Evolutionary conservation across 2,797 vertebrate species (phyloP).

Genomic region (Smutsia gigantea): DNA sequence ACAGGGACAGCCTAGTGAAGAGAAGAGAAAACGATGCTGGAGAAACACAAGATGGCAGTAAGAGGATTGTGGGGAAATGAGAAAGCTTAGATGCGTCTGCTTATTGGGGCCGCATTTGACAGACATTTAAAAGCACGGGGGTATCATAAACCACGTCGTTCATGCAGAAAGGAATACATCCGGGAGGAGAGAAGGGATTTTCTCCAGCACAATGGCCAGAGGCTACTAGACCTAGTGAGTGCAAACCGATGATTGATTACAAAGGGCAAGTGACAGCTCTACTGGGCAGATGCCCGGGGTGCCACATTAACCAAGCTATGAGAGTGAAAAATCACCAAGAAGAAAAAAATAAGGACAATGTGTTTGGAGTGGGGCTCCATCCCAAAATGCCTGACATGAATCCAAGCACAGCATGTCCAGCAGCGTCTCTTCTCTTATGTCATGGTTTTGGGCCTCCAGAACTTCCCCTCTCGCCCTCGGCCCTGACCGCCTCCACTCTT

Average conservation of each 20-base stretch:
- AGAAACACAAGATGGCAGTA: too few relatives aligned
- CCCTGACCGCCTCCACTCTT: too few relatives aligned
- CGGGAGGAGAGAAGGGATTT: too few relatives aligned
- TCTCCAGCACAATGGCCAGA: not conserved
- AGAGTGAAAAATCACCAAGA: not conserved
- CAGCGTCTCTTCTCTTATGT: fast-evolving
- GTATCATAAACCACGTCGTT: not conserved
- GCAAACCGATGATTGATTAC: not conserved
- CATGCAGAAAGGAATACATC: fast-evolving
- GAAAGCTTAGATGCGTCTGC: too few relatives aligned
- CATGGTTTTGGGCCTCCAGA: too few relatives aligned
- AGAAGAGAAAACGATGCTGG: not conserved
- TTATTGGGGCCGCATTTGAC: not conserved
- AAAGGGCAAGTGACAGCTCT: not conserved
- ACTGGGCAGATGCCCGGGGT: not conserved
- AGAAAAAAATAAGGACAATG: not conserved
- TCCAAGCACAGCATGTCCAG: fast-evolving
- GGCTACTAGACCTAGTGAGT: not conserved
- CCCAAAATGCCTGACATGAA: fast-evolving
- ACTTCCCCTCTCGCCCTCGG: not conserved
- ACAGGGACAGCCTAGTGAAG: not conserved
- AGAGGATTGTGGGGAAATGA: not conserved
- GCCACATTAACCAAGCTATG: too few relatives aligned
- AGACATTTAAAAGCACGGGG: not conserved
- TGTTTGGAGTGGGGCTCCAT: too few relatives aligned